phyloP scores from a whole-genome alignment of 2,113 vertebrate genomes.

The Phaetusa simplex region DNA sequence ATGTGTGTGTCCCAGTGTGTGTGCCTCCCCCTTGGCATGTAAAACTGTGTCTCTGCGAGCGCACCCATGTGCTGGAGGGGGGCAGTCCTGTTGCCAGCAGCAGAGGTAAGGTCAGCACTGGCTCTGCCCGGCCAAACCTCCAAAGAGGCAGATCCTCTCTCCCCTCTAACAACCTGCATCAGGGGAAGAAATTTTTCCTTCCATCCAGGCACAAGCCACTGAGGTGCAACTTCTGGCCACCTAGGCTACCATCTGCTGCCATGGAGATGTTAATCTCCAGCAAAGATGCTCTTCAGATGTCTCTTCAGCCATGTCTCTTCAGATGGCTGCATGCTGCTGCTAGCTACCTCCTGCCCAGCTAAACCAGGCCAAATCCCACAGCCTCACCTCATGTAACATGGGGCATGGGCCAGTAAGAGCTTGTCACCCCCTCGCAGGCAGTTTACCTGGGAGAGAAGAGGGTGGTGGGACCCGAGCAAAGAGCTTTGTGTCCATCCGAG shows the following conservation, averaged over 20 bases:
- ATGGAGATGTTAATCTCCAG: background rate
- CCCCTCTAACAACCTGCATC: background rate
- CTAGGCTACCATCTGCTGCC: background rate
- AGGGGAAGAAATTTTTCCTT: background rate
- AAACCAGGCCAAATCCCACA: background rate
- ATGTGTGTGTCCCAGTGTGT: fast-evolving
- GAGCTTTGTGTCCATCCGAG: background rate
- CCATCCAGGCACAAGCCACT: background rate
- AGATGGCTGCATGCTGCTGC: background rate
- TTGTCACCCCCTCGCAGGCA: background rate
- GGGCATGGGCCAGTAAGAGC: background rate
- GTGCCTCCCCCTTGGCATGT: background rate
- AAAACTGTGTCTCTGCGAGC: background rate
- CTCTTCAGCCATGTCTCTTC: background rate
- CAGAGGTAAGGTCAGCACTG: background rate
- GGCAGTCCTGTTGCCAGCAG: background rate
- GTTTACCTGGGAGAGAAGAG: background rate
- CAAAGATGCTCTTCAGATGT: no score
- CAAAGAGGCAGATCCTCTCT: background rate
- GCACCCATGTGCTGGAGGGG: fast-evolving
- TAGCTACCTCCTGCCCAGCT: background rate
- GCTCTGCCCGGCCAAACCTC: background rate
- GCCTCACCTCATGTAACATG: background rate
- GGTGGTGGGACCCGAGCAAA: background rate
- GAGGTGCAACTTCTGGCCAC: background rate